Evolutionary conservation across 2,888 invertebrate species (phyloP).

Genomic region (Baronia brevicornis): DNA sequence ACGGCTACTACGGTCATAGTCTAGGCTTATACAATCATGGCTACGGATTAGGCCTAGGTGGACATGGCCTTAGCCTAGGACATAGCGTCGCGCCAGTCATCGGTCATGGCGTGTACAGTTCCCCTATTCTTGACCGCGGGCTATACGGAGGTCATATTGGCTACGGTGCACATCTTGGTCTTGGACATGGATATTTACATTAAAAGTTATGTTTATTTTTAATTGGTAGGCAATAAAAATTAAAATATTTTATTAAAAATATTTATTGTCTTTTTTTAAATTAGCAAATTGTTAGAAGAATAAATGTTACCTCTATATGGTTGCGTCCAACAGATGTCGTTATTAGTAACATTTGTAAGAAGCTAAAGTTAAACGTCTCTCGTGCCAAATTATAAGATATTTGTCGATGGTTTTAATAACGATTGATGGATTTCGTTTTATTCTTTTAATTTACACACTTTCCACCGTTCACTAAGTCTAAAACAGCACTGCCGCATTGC

Average conservation of each 20-base stretch:
- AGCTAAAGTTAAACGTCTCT: no score
- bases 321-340: no score
- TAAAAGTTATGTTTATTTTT: slow-evolving; percentile 1
- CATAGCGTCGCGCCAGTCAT: slow-evolving; percentile 24
- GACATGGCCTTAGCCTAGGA: slow-evolving; percentile 19
- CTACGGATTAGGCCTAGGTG: slow-evolving; percentile 22
- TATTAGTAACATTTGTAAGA: no score
- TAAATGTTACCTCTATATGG: no score
- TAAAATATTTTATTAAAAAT: slow-evolving; percentile 2
- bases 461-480: no score
- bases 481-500: no score
- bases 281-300: no score
- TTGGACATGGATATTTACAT: slow-evolving; percentile 38
- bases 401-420: no score
- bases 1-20: slow-evolving; percentile 24
- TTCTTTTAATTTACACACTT: no score
- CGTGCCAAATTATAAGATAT: no score
- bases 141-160: slow-evolving; percentile 26
- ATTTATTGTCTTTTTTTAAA: no score
- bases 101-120: slow-evolving; percentile 27
- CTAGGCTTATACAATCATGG: slow-evolving; percentile 29
- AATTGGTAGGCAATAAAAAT: background rate
- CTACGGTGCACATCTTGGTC: slow-evolving; percentile 26
- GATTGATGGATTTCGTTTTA: no score
- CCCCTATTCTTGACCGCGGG: slow-evolving; percentile 31